Evolutionary conservation across 35 echinoderm and acorn worm species (phyloP), one percentile per base, ranked within the genome.

Genomic region (Eucidaris tribuloides): DNA sequence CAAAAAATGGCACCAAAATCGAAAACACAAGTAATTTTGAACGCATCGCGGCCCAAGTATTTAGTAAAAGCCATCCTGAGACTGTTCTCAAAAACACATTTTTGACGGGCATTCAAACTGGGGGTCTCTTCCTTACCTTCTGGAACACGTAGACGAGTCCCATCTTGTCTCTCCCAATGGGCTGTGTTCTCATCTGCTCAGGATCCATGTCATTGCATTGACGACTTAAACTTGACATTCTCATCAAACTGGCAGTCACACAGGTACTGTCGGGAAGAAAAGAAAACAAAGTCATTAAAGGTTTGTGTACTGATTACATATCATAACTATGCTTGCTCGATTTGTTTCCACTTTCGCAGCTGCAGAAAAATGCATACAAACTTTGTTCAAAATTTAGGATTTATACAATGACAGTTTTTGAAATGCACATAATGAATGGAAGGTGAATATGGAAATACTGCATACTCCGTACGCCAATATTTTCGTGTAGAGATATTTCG

Each of bases 211-310:
- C 91, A 78, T 99, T 99, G 40, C 7, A 99, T 83, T 29, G 82
- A 34, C 30, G 70, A 62, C 79, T 87, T 93, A 33, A 99, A 93
- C 70, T 99, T 99, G 18, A 82, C 36, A 43, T 99, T 99, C 42
- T 93, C 87, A 88, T 99, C 96, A 91, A 99, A 99, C 56, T 99
- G 96, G 13, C 64, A 63, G 25, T 99, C 96, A 45, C 96, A 99
- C 6, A 99, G 87, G 66, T 82, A 99, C 96, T 99, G 74, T 27
- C 18, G 35, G 48, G 54, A 79, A 57, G 33, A 66, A 82, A 46
- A 18, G 52, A 15, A 9, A 7, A 31, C 30, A 14, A 66, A 14
- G 9, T 66, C 9, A 9, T 66, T 28, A 20, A 66, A 14, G 27
- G 15, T 7, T 9, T 17, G 9, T 20, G 62, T 66, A 17, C 27